Conservation (phyloP, 2,888 invertebrate species). For the Priocnemis perturbator region DNA sequence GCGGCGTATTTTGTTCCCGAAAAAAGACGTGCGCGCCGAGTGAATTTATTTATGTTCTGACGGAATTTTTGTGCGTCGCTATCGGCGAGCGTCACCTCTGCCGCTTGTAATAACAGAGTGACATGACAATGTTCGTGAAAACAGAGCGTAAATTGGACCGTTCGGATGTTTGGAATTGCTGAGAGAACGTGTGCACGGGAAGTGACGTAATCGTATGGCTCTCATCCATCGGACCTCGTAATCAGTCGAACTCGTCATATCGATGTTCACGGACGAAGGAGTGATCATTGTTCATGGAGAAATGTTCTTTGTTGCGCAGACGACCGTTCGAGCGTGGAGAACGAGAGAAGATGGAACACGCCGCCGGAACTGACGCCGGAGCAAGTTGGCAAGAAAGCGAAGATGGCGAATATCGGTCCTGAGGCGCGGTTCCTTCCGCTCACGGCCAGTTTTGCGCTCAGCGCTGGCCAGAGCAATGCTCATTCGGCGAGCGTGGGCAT, state of each 20-base stretch:
- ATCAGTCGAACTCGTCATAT: no score
- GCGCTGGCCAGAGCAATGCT: constrained; percentile 62
- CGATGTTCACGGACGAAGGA: no score
- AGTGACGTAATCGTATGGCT: no score
- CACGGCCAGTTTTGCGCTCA: constrained; percentile 66
- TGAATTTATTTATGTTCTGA: not conserved
- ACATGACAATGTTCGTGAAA: not conserved
- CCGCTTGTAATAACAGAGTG: not conserved
- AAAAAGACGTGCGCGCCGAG: no score
- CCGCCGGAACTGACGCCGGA: constrained; percentile 60
- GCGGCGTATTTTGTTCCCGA: no score
- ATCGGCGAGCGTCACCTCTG: not conserved
- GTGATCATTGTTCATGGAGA: no score
- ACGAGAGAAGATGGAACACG: constrained; percentile 62
- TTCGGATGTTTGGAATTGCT: no score
- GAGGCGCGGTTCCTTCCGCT: constrained; percentile 66
- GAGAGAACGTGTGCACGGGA: no score
- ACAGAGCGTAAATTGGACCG: no score
- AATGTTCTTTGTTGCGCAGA: constrained; percentile 41
- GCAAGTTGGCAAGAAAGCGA: constrained; percentile 28
- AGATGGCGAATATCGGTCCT: constrained; percentile 45
- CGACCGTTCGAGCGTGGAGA: constrained; percentile 53
- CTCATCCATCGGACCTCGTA: no score
- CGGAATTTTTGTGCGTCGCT: not conserved
- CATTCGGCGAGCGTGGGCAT: constrained; percentile 65